These are phyloP conservation scores for Addax nasomaculatus DNA, from an alignment of 2,113 vertebrate species.

Conservation along the genomic window DNA sequence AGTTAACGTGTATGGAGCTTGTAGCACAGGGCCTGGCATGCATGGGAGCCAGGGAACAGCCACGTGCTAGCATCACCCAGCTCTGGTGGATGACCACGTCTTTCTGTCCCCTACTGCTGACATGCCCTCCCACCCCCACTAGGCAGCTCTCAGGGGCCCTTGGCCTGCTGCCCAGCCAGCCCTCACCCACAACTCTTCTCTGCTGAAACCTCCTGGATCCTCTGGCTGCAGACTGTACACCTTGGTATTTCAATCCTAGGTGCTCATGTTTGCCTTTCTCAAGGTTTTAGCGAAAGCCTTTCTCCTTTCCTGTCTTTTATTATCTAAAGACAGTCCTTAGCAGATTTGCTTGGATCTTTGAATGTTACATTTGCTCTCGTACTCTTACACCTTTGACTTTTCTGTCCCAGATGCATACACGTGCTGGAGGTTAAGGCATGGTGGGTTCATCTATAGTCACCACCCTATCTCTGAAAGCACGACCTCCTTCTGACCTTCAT, in stretches of 20 bases:
- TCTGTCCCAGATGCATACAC: background rate
- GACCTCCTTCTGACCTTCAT: background rate
- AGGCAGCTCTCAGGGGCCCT: background rate
- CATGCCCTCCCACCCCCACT: fast-evolving
- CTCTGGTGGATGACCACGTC: background rate
- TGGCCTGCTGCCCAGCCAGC: background rate
- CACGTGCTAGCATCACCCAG: background rate
- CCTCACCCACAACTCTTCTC: background rate
- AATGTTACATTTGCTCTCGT: background rate
- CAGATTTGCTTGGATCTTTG: background rate
- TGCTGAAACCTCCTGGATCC: background rate
- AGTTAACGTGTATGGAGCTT: background rate
- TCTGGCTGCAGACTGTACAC: background rate
- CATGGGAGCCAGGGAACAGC: fast-evolving
- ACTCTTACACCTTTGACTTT: background rate
- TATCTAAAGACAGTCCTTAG: background rate
- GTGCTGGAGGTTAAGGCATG: background rate
- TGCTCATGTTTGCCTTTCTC: background rate
- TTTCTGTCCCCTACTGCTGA: background rate
- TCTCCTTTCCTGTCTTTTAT: background rate
- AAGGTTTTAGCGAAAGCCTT: background rate
- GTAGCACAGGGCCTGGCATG: background rate
- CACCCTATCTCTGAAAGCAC: background rate
- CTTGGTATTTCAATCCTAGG: background rate
- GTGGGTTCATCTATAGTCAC: background rate